These are phyloP conservation scores for Strigamia transsilvanica DNA, from an alignment of 2,888 invertebrate genomes.

Conservation along the genomic window DNA sequence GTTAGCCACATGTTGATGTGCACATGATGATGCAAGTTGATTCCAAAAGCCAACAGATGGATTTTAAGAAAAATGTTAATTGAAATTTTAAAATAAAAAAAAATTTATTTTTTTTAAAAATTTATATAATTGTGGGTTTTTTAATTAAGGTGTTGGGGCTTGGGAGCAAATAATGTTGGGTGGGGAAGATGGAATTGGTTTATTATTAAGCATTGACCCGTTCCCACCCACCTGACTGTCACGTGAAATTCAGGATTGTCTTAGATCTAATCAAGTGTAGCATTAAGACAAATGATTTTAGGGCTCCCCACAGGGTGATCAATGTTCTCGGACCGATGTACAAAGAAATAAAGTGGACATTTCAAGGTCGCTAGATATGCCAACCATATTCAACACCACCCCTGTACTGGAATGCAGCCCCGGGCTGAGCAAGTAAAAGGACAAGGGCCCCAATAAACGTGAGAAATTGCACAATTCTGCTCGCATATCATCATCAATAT, in stretches of 20 bases:
- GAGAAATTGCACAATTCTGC: slow-evolving; percentile 38
- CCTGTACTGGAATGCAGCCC: slow-evolving; percentile 37
- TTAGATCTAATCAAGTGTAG: slow-evolving; percentile 11
- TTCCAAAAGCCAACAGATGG: slow-evolving; percentile 43
- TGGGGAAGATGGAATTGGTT: neutral
- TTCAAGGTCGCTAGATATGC: slow-evolving; percentile 44
- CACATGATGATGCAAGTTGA: slow-evolving; percentile 37
- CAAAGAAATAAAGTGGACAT: slow-evolving; percentile 49
- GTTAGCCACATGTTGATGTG: slow-evolving; percentile 48
- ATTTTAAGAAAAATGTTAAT: slow-evolving; percentile 24
- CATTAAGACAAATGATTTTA: slow-evolving; percentile 47
- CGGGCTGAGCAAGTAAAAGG: slow-evolving; percentile 44
- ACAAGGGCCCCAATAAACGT: slow-evolving; percentile 49
- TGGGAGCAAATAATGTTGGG: neutral
- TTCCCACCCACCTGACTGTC: slow-evolving; percentile 27
- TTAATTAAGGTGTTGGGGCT: neutral
- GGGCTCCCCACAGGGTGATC: slow-evolving; percentile 35
- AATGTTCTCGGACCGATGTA: neutral
- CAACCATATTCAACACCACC: slow-evolving; percentile 48
- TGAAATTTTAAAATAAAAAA: neutral
- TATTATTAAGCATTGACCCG: neutral
- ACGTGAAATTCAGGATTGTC: slow-evolving; percentile 15
- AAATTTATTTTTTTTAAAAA: neutral
- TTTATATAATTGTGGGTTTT: no score
- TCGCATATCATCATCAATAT: slow-evolving; percentile 24